Evolutionary conservation across 2,888 invertebrate genomes (phyloP), one percentile per base, ranked within the genome.

Genomic region (Drymonia ruficornis): DNA sequence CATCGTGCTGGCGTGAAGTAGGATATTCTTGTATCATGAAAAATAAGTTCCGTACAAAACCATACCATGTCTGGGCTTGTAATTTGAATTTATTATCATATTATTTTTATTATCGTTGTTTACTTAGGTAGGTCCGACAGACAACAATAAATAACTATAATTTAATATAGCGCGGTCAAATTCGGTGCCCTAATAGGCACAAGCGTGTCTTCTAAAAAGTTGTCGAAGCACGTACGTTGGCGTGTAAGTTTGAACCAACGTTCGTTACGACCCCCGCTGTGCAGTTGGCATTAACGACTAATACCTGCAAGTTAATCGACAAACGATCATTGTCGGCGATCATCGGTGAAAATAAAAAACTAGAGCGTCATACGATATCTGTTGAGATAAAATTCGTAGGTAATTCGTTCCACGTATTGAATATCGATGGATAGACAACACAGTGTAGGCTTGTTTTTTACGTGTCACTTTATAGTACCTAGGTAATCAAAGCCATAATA

Each of bases 221-320:
- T 36, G 55, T 59, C 59, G 55, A 16, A 48, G 50, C 56, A 53
- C 55, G 63, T 58, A 52, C 42, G 53, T 36, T 65, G 55, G 61
- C 69, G 65, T 70, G 72, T 28, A 44, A 64, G 70, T 70, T 70
- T 69, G 64, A 59, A 65, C 59, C 60, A 63, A 57, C 63, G 64
- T 53, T 54, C 57, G 56, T 55, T 54, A 58, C 59, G 62, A 61
- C 76, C 65, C 85, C 85, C 71, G 84, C 81, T 69, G 85, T 45
- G 80, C 66, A 63, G 63, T 72, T 76, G 79, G 77, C 80, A 73
- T 80, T 80, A 74, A 76, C 80, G 70, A 76, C 80, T 83, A 81
- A 83, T 83, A 76, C 72, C 74, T 68, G 74, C 72, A 80, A 73
- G 78, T 76, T 81, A 82, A 83, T 84, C 80, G 83, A 83, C 77